These are phyloP conservation scores for Phylloscopus trochiloides DNA, from an alignment of 2,113 vertebrate species.

Conservation along the genomic window DNA sequence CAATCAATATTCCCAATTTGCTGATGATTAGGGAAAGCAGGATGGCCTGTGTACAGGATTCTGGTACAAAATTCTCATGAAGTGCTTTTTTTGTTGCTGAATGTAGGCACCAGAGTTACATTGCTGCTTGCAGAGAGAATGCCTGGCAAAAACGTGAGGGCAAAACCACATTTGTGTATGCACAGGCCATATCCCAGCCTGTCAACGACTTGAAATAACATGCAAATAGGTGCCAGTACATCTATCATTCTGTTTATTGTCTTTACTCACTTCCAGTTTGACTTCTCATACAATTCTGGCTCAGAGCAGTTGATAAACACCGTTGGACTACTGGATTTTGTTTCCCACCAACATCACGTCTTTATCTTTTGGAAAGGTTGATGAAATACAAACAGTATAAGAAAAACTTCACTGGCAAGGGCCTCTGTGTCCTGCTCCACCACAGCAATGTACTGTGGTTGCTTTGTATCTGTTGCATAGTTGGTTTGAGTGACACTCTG, in stretches of 20 bases:
- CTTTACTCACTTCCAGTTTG: slow-evolving; percentile 54
- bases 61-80: neutral
- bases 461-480: slow-evolving; percentile 36
- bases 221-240: slow-evolving; percentile 53
- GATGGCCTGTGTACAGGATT: neutral
- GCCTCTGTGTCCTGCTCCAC: neutral
- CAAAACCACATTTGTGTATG: slow-evolving; percentile 37
- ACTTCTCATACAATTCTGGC: slow-evolving; percentile 39
- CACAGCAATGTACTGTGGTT: neutral
- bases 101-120: neutral
- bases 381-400: slow-evolving; percentile 59
- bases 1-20: neutral
- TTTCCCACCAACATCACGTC: slow-evolving; percentile 50
- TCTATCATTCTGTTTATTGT: slow-evolving; percentile 58
- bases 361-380: slow-evolving; percentile 60
- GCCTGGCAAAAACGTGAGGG: neutral
- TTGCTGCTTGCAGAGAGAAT: slow-evolving; percentile 11
- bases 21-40: neutral
- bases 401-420: slow-evolving; percentile 40
- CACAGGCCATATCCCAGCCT: slow-evolving; percentile 24
- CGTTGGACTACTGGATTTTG: slow-evolving; percentile 39
- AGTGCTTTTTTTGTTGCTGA: neutral
- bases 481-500: slow-evolving; percentile 53
- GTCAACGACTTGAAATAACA: slow-evolving; percentile 51
- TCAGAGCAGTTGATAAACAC: slow-evolving; percentile 43